Evolutionary conservation across 2,797 vertebrate genomes (phyloP).

Genomic region (Ceryle rudis): DNA sequence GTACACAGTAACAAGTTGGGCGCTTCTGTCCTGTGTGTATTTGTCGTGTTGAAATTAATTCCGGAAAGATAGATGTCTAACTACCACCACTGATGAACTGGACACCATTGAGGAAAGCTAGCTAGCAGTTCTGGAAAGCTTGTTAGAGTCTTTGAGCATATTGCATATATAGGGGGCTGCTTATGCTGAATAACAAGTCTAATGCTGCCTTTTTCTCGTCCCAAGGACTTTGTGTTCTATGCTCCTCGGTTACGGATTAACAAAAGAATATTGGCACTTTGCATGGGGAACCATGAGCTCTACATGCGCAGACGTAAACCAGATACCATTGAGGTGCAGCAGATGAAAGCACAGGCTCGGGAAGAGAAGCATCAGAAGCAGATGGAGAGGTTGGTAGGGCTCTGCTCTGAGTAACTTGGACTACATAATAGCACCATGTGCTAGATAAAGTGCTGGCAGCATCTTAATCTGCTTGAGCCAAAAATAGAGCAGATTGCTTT

Average conservation of each 20-base stretch:
- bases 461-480: background rate
- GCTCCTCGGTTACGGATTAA: constrained; percentile 96
- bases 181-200: background rate
- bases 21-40: background rate
- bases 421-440: background rate
- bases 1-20: background rate
- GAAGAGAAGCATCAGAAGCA: constrained; percentile 98
- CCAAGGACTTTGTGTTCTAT: constrained; percentile 96
- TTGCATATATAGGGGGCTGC: background rate
- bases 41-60: background rate
- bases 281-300: constrained; percentile 98
- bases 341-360: constrained; percentile 97
- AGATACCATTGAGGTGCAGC: constrained; percentile 97
- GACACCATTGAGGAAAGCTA: background rate
- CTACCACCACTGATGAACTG: background rate
- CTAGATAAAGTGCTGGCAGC: background rate
- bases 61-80: background rate
- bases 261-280: constrained; percentile 94
- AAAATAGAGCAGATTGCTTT: background rate
- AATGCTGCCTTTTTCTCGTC: background rate
- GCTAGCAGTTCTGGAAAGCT: background rate
- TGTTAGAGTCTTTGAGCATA: background rate
- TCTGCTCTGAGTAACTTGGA: background rate
- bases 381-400: constrained; percentile 89
- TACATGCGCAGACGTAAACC: constrained; percentile 97